Evolutionary conservation across 1,140 invertebrate genomes (phyloP).

Genomic region (Eriosoma lanigerum): DNA sequence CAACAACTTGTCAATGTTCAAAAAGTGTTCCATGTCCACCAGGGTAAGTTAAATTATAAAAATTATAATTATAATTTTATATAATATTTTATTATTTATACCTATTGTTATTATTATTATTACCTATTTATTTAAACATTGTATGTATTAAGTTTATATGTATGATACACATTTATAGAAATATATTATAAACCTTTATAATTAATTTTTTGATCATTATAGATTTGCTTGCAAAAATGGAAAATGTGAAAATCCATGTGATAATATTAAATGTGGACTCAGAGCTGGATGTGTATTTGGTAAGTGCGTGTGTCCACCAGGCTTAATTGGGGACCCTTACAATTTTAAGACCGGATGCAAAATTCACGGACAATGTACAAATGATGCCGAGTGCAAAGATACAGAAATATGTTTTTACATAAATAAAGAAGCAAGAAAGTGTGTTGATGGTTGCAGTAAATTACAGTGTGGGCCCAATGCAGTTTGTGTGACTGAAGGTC

Average conservation of each 20-base stretch:
- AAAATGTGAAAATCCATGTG: conserved; percentile 74
- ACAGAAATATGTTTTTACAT: conserved; percentile 84
- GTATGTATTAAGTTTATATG: too few species aligned
- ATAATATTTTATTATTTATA: not conserved
- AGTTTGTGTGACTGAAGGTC: conserved; percentile 66
- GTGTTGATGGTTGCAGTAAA: conserved; percentile 73
- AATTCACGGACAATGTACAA: conserved; percentile 71
- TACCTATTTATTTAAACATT: too few species aligned
- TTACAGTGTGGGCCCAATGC: conserved; percentile 83
- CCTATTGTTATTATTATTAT: not conserved
- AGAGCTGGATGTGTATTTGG: conserved; percentile 86
- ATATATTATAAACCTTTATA: too few species aligned
- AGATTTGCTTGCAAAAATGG: conserved; percentile 69
- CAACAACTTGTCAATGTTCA: conserved; percentile 69
- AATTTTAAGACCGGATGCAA: conserved; percentile 71
- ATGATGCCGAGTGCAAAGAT: conserved; percentile 76
- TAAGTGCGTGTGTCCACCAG: conserved; percentile 87
- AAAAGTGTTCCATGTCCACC: conserved; percentile 70
- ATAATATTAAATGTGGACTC: conserved; percentile 77
- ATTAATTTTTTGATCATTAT: conserved; percentile 44
- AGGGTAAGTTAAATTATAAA: conserved; percentile 59
- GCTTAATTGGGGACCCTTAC: conserved; percentile 77
- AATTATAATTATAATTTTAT: too few species aligned
- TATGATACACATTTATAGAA: too few species aligned
- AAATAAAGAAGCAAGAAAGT: conserved; percentile 76